Conservation (phyloP, 2,888 invertebrate genomes). For the Bursaphelenchus okinawaensis region DNA sequence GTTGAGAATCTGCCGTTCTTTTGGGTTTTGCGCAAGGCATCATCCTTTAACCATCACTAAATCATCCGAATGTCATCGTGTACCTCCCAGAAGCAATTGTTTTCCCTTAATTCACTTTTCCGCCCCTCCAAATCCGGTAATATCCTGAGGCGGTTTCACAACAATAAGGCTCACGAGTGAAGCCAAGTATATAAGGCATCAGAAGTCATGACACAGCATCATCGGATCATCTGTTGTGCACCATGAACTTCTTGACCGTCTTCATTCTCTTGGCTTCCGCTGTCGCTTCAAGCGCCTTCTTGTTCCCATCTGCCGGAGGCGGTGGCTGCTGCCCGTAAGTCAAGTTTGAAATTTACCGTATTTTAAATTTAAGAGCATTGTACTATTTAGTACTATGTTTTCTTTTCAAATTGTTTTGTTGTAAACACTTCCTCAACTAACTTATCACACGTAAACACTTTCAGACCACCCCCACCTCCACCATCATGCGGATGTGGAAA, state of each 20-base stretch:
- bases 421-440: neutral
- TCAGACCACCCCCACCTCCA: conserved; percentile 6
- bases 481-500: conserved; percentile 5
- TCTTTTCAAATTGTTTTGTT: neutral
- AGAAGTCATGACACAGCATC: too few relatives aligned
- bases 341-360: neutral
- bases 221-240: neutral
- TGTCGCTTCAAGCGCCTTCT: conserved; percentile 7
- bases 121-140: too few relatives aligned
- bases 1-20: too few relatives aligned
- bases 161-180: too few relatives aligned
- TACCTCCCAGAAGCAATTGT: too few relatives aligned
- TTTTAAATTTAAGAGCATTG: too few relatives aligned
- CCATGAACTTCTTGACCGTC: neutral
- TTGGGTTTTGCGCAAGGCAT: too few relatives aligned
- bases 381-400: neutral
- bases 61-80: too few relatives aligned
- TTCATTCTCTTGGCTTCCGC: neutral
- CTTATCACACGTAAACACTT: neutral
- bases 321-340: neutral
- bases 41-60: too few relatives aligned
- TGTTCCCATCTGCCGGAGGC: conserved; percentile 10
- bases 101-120: too few relatives aligned
- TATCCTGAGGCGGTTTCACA: neutral
- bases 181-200: too few relatives aligned